These are phyloP conservation scores for Brachionus rotundiformis DNA, from an alignment of 1,140 invertebrate species.

Conservation along the genomic window DNA sequence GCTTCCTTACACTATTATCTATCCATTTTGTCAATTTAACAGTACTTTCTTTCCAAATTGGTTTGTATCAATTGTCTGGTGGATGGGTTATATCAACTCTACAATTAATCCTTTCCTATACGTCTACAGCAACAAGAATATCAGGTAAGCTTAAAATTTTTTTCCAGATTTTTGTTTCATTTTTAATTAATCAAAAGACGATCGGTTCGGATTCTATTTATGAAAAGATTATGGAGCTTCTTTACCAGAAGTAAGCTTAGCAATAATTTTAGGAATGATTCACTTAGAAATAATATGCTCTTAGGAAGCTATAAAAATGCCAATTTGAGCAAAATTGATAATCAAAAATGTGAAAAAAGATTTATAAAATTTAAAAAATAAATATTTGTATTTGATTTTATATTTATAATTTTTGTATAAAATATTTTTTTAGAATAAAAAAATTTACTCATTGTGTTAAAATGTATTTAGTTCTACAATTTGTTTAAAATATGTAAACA, in stretches of 20 bases:
- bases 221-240: slow-evolving; percentile 24
- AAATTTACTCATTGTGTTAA: too few species aligned
- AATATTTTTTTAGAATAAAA: too few species aligned
- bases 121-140: slow-evolving; percentile 49
- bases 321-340: background rate
- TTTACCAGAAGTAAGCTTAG: slow-evolving; percentile 3
- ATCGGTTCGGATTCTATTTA: slow-evolving; percentile 36
- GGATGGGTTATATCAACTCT: slow-evolving; percentile 52
- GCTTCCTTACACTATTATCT: slow-evolving; percentile 43
- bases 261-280: slow-evolving; percentile 39
- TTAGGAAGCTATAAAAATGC: background rate
- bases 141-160: slow-evolving; percentile 30
- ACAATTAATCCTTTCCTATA: slow-evolving; percentile 52
- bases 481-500: too few species aligned
- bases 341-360: background rate
- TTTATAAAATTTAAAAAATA: background rate
- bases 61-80: background rate
- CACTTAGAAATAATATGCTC: slow-evolving; percentile 20
- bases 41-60: background rate
- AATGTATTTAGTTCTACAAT: too few species aligned
- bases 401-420: too few species aligned
- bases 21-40: slow-evolving; percentile 37
- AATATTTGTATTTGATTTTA: slow-evolving; percentile 2
- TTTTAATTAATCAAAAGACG: slow-evolving; percentile 3
- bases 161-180: background rate